Percentiles rank a stretch among this genome's conserved stretches.
These are phyloP conservation scores for Drosophila bocki DNA, from an alignment of 1,140 invertebrate genomes.

Conservation along the genomic window DNA sequence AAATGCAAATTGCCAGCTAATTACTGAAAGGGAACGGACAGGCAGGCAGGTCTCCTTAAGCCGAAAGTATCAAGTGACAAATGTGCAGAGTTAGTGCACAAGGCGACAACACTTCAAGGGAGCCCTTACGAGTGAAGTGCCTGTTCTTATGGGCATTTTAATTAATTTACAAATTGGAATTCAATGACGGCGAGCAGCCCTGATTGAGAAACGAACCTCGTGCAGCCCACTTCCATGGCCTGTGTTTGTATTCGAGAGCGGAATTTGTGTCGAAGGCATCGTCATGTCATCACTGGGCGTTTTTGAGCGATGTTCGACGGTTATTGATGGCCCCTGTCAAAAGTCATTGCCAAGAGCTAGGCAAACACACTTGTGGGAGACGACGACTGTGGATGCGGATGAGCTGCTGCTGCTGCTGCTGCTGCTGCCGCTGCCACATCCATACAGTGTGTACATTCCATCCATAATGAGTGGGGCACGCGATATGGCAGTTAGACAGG, in stretches of 20 bases:
- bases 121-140: background rate
- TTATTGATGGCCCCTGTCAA: slow-evolving; percentile 70
- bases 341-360: slow-evolving; percentile 48
- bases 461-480: slow-evolving; percentile 62
- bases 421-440: background rate
- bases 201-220: background rate
- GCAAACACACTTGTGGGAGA: slow-evolving; percentile 57
- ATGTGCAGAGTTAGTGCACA: slow-evolving; percentile 35
- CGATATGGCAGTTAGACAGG: slow-evolving; percentile 47
- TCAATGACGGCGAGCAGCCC: slow-evolving; percentile 9
- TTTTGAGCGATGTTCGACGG: slow-evolving; percentile 41
- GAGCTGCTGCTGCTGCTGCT: slow-evolving; percentile 1
- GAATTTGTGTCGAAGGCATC: slow-evolving; percentile 32
- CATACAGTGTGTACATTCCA: slow-evolving; percentile 1
- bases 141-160: background rate
- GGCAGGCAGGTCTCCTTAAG: slow-evolving; percentile 1
- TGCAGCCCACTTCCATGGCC: background rate
- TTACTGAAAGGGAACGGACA: slow-evolving; percentile 34
- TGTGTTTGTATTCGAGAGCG: slow-evolving; percentile 1
- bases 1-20: slow-evolving; percentile 72
- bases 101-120: slow-evolving; percentile 6
- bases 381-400: slow-evolving; percentile 11
- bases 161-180: slow-evolving; percentile 1
- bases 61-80: slow-evolving; percentile 67
- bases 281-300: slow-evolving; percentile 36